Evolutionary conservation across 37 sponge, comb jelly and placozoan genomes (phyloP), one percentile per base, ranked within the genome.

Genomic region (Diacarnus erythraeanus): DNA sequence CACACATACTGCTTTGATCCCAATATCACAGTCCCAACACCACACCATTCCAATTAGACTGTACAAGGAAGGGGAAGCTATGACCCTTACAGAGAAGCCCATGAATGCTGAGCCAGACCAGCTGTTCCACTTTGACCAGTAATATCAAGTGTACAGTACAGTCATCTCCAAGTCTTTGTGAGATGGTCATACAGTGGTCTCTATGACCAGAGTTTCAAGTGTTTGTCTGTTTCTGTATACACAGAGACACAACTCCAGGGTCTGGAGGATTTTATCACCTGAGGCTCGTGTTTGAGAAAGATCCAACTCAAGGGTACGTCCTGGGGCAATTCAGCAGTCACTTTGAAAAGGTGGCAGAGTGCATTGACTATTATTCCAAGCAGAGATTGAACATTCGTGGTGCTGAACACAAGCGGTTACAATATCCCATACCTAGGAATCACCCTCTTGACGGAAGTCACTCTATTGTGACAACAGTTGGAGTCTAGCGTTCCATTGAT

Each of bases 251-350:
- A 6, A 47, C 51, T 15, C 12, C 51, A 15, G 51, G 10, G 1
- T 60, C 77, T 17, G 51, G 44, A 58, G 85, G 84, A 12, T 88
- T 80, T 66, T 80, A 88, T 51, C 94, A 93, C 70, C 74, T 93
- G 9, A 85, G 83, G 51, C 78, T 93, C 56, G 69, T 40, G 33
- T 65, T 63, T 29, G 83, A 79, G 29, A 60, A 6, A 9, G 42
- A 59, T 6, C 40, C 61, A 5, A 76, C 27, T 21, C 74, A 56
- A 29, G 82, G 87, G 43, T 93, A 83, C 57, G 86, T 93, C 9
- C 43, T 93, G 42, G 94, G 94, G 2, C 89, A 93, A 80, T 89
- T 89, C 80, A 93, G 94, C 79, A 78, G 79, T 61, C 87, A 86
- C 23, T 93, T 89, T 51, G 75, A 42, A 4, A 85, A 83, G 3